Conservation (phyloP, 2,797 vertebrate genomes). For the Leptodactylus fallax region DNA sequence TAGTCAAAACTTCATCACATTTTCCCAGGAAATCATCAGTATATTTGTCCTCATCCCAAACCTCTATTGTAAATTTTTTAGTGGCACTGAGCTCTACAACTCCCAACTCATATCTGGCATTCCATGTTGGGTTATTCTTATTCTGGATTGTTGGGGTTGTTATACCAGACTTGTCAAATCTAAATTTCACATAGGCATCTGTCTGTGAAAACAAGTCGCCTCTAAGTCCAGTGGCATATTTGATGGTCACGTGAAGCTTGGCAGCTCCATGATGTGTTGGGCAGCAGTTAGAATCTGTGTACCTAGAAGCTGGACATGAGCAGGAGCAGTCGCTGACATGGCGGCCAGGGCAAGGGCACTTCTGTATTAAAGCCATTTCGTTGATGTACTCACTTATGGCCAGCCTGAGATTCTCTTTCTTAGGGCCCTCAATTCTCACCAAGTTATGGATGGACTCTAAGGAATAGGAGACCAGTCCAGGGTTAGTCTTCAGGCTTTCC, state of each 20-base stretch:
- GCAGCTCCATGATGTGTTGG: slow-evolving; percentile 79
- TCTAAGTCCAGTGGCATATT: slow-evolving; percentile 72
- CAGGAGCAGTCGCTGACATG: slow-evolving; percentile 72
- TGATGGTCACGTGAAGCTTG: slow-evolving; percentile 72
- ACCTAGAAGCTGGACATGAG: slow-evolving; percentile 66
- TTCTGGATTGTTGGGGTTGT: slow-evolving; percentile 75
- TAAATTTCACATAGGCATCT: slow-evolving; percentile 83
- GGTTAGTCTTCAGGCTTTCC: slow-evolving; percentile 70
- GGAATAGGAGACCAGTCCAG: slow-evolving; percentile 80
- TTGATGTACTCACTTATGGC: slow-evolving; percentile 84
- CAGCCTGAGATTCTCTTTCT: slow-evolving; percentile 73
- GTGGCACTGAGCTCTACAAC: slow-evolving; percentile 63
- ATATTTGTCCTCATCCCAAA: slow-evolving; percentile 83
- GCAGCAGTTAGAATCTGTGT: slow-evolving; percentile 83
- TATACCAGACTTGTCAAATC: slow-evolving; percentile 75
- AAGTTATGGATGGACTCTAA: slow-evolving; percentile 81
- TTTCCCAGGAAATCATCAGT: slow-evolving; percentile 84
- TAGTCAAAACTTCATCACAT: slow-evolving; percentile 67
- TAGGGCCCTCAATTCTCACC: slow-evolving; percentile 57
- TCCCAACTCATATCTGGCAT: slow-evolving; percentile 74
- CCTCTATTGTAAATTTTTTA: slow-evolving; percentile 79
- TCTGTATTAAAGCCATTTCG: slow-evolving; percentile 76
- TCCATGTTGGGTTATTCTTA: slow-evolving; percentile 81
- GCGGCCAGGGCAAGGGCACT: slow-evolving; percentile 74
- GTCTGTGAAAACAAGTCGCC: slow-evolving; percentile 77